Percentiles rank a stretch among this genome's conserved stretches.
These are phyloP conservation scores for Grus americana DNA, from an alignment of 2,113 vertebrate genomes.

Conservation along the genomic window DNA sequence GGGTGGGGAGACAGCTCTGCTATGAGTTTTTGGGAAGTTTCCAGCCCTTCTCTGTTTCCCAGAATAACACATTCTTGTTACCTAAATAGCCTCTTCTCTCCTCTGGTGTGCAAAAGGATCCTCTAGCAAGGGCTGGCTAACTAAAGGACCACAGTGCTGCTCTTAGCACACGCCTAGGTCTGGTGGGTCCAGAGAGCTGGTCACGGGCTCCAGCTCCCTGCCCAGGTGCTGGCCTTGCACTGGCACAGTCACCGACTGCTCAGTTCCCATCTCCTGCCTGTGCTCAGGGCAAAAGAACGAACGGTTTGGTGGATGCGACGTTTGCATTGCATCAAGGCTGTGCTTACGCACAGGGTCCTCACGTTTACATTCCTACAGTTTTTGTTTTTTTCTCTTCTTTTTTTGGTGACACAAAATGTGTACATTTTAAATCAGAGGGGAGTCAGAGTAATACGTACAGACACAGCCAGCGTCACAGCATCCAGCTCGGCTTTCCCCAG, in stretches of 20 bases:
- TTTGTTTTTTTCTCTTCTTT: not conserved
- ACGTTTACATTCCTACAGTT: accelerated
- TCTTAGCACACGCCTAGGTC: not conserved
- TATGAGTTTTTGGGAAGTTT: not conserved
- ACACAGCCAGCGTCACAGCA: conserved; percentile 85
- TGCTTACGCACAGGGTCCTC: not conserved
- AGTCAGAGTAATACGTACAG: conserved; percentile 67
- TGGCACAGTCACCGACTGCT: not conserved
- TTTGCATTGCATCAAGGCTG: not conserved
- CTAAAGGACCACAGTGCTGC: not conserved
- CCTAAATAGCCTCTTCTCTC: not conserved
- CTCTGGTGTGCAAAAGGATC: not conserved
- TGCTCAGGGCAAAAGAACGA: not conserved
- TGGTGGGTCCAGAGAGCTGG: not conserved
- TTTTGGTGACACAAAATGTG: not conserved
- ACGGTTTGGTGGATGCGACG: not conserved
- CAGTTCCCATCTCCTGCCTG: not conserved
- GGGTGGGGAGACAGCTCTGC: not conserved
- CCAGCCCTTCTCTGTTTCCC: not conserved
- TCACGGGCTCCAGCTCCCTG: not conserved
- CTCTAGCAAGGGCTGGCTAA: not conserved
- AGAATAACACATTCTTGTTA: not conserved
- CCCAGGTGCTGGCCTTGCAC: not conserved
- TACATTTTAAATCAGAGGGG: not conserved
- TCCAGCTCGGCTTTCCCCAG: conserved; percentile 89